phyloP scores from a whole-genome alignment of 2,797 vertebrate species.

The Silurus lanzhouensis region DNA sequence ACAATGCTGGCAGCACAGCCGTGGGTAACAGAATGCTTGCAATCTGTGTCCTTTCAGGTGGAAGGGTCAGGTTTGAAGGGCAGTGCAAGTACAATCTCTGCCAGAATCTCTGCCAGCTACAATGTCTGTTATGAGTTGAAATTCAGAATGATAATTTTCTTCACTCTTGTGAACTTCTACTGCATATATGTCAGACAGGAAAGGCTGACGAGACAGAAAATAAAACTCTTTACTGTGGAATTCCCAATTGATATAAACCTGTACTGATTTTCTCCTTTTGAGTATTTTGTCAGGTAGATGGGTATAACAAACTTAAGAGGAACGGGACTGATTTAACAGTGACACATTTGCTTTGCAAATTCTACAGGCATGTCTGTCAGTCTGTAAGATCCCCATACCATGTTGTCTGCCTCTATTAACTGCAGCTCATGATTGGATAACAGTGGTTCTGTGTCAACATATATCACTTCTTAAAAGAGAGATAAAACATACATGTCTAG shows the following conservation, averaged over 20 bases:
- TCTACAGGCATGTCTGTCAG: slow-evolving; percentile 42
- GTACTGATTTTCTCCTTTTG: neutral
- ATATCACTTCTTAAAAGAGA: slow-evolving; percentile 39
- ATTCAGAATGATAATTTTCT: slow-evolving; percentile 29
- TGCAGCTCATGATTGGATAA: slow-evolving; percentile 41
- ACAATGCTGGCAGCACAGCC: slow-evolving; percentile 26
- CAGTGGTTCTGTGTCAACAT: slow-evolving; percentile 42
- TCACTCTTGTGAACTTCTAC: slow-evolving; percentile 25
- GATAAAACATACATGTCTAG: slow-evolving; percentile 30
- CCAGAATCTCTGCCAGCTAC: slow-evolving; percentile 22
- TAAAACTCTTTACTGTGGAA: slow-evolving; percentile 16
- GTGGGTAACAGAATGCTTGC: slow-evolving; percentile 36
- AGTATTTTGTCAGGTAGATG: neutral
- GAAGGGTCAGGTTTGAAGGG: slow-evolving; percentile 26
- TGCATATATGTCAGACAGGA: slow-evolving; percentile 22
- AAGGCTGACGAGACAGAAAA: slow-evolving; percentile 31
- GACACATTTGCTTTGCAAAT: slow-evolving; percentile 45
- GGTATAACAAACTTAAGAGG: neutral
- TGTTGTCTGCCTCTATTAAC: slow-evolving; percentile 46
- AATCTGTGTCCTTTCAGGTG: slow-evolving; percentile 21
- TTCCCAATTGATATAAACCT: neutral
- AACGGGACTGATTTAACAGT: slow-evolving; percentile 45
- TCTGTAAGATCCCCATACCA: slow-evolving; percentile 46
- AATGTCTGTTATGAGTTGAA: slow-evolving; percentile 16
- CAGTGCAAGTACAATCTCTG: slow-evolving; percentile 7